Percentiles rank a stretch among this genome's conserved stretches.
Conservation (phyloP, 2,113 vertebrate species). For the Brienomyrus longianalis region DNA sequence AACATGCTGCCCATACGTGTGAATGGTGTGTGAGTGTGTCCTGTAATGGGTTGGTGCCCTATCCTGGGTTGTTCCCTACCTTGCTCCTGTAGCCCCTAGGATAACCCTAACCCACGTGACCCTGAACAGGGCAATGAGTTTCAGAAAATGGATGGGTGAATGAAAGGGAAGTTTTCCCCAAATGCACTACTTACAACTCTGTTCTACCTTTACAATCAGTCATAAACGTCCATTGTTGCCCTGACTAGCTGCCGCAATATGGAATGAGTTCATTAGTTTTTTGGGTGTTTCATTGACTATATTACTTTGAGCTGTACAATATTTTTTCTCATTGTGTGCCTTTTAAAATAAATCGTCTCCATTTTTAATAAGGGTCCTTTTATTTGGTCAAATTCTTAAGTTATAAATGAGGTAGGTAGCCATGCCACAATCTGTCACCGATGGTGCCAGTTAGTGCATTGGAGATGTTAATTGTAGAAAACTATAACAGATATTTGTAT, state of each 20-base stretch:
- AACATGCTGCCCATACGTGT: not conserved
- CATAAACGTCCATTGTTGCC: not conserved
- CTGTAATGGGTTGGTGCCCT: not conserved
- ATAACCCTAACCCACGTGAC: not conserved
- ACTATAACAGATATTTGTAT: not conserved
- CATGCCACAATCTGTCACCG: not conserved
- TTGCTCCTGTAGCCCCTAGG: not conserved
- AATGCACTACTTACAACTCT: not conserved
- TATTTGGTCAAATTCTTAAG: not conserved
- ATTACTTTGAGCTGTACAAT: not conserved
- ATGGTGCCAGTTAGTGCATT: not conserved
- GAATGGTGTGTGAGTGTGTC: no score
- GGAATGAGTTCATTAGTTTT: not conserved
- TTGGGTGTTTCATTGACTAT: not conserved
- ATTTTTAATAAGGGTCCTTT: not conserved
- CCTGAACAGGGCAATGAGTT: not conserved
- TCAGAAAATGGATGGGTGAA: not conserved
- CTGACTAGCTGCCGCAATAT: not conserved
- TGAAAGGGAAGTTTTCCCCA: not conserved
- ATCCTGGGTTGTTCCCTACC: not conserved
- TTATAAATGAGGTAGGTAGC: not conserved
- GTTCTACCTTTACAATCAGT: not conserved
- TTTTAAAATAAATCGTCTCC: not conserved
- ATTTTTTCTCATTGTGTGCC: not conserved
- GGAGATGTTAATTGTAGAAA: not conserved